phyloP scores from a whole-genome alignment of 2,113 vertebrate genomes.

The Protobothrops flavoviridis region DNA sequence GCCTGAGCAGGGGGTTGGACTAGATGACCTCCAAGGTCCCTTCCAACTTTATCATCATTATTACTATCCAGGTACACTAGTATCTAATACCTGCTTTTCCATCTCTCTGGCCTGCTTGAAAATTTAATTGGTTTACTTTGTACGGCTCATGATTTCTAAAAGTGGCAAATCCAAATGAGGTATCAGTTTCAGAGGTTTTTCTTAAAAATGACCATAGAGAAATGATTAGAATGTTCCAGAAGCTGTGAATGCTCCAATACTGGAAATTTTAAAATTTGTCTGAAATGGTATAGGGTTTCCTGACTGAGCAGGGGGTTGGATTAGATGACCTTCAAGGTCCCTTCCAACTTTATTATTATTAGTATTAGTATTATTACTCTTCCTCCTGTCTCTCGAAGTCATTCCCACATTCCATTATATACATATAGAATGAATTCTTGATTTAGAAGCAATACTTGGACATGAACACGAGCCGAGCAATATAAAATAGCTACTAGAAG shows the following conservation, averaged over 20 bases:
- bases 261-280: too few relatives aligned
- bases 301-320: too few relatives aligned
- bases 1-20: too few relatives aligned
- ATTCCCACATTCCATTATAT: not conserved
- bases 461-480: not conserved
- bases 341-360: too few relatives aligned
- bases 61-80: conserved; percentile 26
- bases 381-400: not conserved
- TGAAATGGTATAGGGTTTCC: too few relatives aligned
- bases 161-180: conserved; percentile 30
- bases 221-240: not conserved
- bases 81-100: conserved; percentile 49
- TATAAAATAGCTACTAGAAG: not conserved
- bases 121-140: conserved; percentile 61
- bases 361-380: not conserved
- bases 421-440: not conserved
- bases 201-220: conserved; percentile 21
- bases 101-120: conserved; percentile 51
- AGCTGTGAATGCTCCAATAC: too few relatives aligned
- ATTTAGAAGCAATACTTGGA: not conserved
- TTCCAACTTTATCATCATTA: too few relatives aligned
- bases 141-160: conserved; percentile 38
- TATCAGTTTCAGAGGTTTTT: conserved; percentile 36
- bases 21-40: too few relatives aligned
- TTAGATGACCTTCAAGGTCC: too few relatives aligned